Conservation (phyloP, 2,888 invertebrate genomes). For the Brachyptera risi region DNA sequence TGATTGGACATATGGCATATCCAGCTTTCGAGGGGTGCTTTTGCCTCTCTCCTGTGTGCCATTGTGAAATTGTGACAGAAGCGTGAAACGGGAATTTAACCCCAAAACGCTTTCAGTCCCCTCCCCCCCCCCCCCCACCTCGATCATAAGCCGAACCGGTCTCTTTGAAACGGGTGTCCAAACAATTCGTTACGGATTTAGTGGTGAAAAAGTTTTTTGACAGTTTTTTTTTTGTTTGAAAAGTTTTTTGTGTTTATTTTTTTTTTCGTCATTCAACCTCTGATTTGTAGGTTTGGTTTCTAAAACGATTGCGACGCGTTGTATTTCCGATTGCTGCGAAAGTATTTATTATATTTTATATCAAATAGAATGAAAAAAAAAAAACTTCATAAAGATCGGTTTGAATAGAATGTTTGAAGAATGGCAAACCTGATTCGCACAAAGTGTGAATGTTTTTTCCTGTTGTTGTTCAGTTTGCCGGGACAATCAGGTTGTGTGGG, state of each 20-base stretch:
- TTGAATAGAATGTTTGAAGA: no score
- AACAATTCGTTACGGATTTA: slow-evolving; percentile 25
- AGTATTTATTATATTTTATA: neutral
- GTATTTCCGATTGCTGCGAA: neutral
- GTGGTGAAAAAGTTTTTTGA: slow-evolving; percentile 10
- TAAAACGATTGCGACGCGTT: neutral
- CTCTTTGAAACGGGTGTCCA: slow-evolving; percentile 23
- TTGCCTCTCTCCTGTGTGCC: neutral
- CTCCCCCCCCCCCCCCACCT: slow-evolving; percentile 1
- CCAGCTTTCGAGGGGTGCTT: neutral
- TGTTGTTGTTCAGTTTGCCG: no score
- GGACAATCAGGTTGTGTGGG: no score
- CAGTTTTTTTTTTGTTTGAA: slow-evolving; percentile 12
- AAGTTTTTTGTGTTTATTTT: neutral
- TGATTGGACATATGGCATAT: neutral
- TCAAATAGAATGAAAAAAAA: no score
- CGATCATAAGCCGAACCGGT: slow-evolving; percentile 10
- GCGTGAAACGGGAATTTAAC: slow-evolving; percentile 28
- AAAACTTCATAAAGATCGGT: no score
- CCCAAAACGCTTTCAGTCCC: slow-evolving; percentile 26
- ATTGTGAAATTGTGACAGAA: neutral
- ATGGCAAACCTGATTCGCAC: no score
- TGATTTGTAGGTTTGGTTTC: neutral
- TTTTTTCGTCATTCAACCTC: no score
- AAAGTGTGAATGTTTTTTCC: no score